Evolutionary conservation across 2,113 vertebrate species (phyloP), one percentile per base, ranked within the genome.

Genomic region (Anarhynchus alexandrinus): DNA sequence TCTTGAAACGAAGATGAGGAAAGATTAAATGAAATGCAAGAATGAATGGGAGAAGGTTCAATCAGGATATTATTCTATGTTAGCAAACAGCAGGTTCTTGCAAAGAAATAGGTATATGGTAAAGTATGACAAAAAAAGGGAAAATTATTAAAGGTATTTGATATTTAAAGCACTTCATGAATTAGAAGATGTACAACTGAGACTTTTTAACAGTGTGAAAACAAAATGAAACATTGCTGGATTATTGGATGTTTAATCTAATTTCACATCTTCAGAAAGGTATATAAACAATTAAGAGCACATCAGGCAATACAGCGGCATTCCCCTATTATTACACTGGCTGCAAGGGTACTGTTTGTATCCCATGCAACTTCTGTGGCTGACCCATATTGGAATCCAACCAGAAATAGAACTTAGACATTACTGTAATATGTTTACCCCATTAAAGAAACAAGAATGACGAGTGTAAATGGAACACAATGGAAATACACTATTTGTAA

Each of bases 301-400:
- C 7, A n/a, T 58, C 20, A 43, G 23, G 18, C 5, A 7, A n/a
- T 43, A 58, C 9, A 72, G 11, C 38, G 77, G 38, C 34, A 34
- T 54, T 20, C 2, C 20, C 3, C 21, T 67, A 2, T 66, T 47
- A 14, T 59, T 49, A 6, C 11, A n/a, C 0, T 78, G 1, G 1
- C 61, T 85, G n/a, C 17, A 59, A 49, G 23, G 7, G 2, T 30
- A 26, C 21, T 34, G 30, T 64, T 64, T 34, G 6, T 49, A 59
- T 40, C 30, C 43, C 4, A 1, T 64, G 34, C 42, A 40, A 16
- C 7, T 32, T 43, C 58, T 69, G 8, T 49, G n/a, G 8, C 27
- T 94, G 54, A 59, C 15, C 6, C 17, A 2, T 47, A 7, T 17
- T 58, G 17, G 47, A 85, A 88, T 36, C 64, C 42, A 82, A 32